Base-by-base conservation (phyloP, 1,140 invertebrate genomes). In the Drosophila serrata region DNA sequence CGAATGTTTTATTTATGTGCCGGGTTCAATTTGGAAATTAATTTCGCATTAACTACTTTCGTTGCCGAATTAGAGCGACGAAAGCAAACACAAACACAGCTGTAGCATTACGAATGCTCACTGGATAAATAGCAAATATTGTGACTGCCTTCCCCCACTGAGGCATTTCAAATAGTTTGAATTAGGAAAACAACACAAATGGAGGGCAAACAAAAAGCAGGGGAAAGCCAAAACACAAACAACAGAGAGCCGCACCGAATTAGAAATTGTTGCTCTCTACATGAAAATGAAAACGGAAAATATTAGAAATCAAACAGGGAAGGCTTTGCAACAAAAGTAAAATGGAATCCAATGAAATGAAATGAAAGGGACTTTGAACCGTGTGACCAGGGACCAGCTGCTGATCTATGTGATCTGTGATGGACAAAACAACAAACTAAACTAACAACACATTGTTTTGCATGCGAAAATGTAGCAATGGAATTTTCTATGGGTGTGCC, bases 1-100 rank as follows among this genome's bases (percentile, higher is more conserved):
- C 51, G 51, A 87, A 87, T 87, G 73, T 87, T 82, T 82, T 87
- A 87, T 87, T 87, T 87, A 87, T 87, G 56, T 53, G 68, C 19
- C 31, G 27, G 67, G 53, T 57, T 62, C 68, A 65, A 87, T 87
- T 87, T 78, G 72, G 48, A 56, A 79, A 69, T 75, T 82, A 82
- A 75, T 69, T 79, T 82, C 74, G 42, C 73, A 76, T 76, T 76
- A 76, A 58, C 74, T 60, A 59, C 27, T 70, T 72, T 78, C 58
- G 65, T 22, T 62, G 35, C 31, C 53, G 43, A 55, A 69, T 57
- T 76, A 77, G 68, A 46, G n/a, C 24, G 35, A 24, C 31, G 29
- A 53, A 35, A 13, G 33, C 43, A 57, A 75, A 64, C 29, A 73
- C 46, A 35, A 46, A 13, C 43, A 51, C 70, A 19, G 42, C 43